Evolutionary conservation across 2,888 invertebrate genomes (phyloP).

Genomic region (Latrodectus hesperus): DNA sequence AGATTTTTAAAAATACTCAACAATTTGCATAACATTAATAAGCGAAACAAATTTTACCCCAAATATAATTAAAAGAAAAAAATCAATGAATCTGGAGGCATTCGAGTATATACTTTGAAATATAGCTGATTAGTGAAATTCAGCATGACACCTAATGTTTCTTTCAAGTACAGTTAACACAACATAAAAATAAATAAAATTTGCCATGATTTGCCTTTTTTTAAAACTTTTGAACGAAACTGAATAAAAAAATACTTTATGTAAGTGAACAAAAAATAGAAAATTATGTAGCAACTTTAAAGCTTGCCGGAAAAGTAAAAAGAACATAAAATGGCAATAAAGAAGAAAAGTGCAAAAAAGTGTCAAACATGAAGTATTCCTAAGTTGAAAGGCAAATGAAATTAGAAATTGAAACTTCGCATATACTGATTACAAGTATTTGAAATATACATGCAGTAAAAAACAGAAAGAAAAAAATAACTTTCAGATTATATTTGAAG

Average conservation of each 20-base stretch:
- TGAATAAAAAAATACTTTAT: background rate
- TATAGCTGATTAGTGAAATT: too few species aligned
- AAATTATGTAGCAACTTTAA: background rate
- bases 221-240: too few species aligned
- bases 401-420: slow-evolving; percentile 58
- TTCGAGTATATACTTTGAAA: too few species aligned
- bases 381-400: slow-evolving; percentile 28
- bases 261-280: background rate
- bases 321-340: background rate
- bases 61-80: too few species aligned
- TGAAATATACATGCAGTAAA: background rate
- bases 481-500: slow-evolving; percentile 31
- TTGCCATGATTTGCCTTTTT: too few species aligned
- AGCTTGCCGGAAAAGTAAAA: background rate
- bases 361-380: slow-evolving; percentile 6
- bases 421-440: slow-evolving; percentile 45
- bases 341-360: background rate
- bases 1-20: too few species aligned
- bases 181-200: too few species aligned
- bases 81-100: too few species aligned
- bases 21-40: too few species aligned
- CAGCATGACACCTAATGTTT: too few species aligned
- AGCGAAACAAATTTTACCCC: too few species aligned
- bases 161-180: too few species aligned
- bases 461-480: background rate